Percentiles rank a stretch among this genome's conserved stretches.
These are phyloP conservation scores for Bolinopsis microptera DNA, from an alignment of 37 sponge, comb jelly and placozoan species.

Conservation along the genomic window DNA sequence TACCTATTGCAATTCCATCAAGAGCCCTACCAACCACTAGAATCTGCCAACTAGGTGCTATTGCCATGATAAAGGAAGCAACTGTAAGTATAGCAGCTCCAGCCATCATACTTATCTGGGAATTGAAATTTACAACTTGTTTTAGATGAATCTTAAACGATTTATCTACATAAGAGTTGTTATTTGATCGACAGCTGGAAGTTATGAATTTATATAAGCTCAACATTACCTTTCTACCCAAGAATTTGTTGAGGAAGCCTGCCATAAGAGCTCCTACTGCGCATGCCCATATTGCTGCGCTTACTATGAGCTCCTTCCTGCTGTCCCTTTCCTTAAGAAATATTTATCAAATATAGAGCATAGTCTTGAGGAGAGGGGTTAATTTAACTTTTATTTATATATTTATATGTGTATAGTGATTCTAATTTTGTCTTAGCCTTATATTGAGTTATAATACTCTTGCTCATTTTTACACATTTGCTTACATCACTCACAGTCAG, in stretches of 20 bases:
- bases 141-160: background rate
- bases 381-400: too few species aligned
- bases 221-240: conserved; percentile 49
- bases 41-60: background rate
- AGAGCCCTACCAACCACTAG: background rate
- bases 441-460: too few species aligned
- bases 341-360: too few species aligned
- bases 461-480: too few species aligned
- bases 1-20: conserved; percentile 51
- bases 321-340: background rate
- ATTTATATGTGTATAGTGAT: too few species aligned
- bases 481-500: too few species aligned
- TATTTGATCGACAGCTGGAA: too few species aligned
- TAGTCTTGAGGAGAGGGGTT: too few species aligned
- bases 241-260: conserved; percentile 45
- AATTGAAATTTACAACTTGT: background rate
- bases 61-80: background rate
- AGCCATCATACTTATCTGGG: background rate
- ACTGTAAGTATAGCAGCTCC: conserved; percentile 29
- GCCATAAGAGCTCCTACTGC: conserved; percentile 63
- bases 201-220: too few species aligned
- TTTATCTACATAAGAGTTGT: background rate
- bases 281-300: conserved; percentile 65
- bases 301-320: conserved; percentile 66
- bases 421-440: too few species aligned